Percentiles rank a stretch among this genome's conserved stretches.
These are phyloP conservation scores for Cosmopolites sordidus DNA, from an alignment of 2,888 invertebrate species.

Conservation along the genomic window DNA sequence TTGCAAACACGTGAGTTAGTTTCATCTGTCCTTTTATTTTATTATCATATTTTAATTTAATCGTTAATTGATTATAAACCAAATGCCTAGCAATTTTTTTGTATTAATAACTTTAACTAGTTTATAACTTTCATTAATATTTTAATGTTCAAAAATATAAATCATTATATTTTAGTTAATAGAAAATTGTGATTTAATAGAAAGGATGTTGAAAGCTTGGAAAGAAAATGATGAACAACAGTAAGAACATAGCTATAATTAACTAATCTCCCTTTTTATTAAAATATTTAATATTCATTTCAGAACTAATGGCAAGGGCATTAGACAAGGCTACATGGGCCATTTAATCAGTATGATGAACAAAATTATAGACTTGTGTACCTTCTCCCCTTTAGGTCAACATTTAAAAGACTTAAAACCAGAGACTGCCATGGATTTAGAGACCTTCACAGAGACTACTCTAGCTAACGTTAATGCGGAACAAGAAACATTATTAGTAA, in stretches of 20 bases:
- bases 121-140: too few relatives aligned
- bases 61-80: too few relatives aligned
- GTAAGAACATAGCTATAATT: conserved; percentile 50
- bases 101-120: too few relatives aligned
- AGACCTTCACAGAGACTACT: conserved; percentile 43
- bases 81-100: too few relatives aligned
- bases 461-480: conserved; percentile 42
- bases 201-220: conserved; percentile 77
- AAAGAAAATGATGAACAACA: conserved; percentile 71
- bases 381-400: conserved; percentile 54
- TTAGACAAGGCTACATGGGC: conserved; percentile 63
- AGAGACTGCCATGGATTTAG: conserved; percentile 47
- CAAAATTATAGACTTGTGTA: conserved; percentile 53
- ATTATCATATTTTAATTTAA: too few relatives aligned
- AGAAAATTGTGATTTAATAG: conserved; percentile 73
- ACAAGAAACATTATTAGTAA: conserved; percentile 44
- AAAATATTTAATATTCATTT: conserved; percentile 8
- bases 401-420: conserved; percentile 54
- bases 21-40: not conserved
- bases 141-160: too few relatives aligned
- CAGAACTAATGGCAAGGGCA: conserved; percentile 53
- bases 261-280: not conserved
- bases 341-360: conserved; percentile 61
- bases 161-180: conserved; percentile 40
- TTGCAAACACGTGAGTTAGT: conserved; percentile 53